A percentile compares a stretch with the other conserved stretches of the same genome.
Evolutionary conservation across 2,113 vertebrate species (phyloP).

Genomic region (chimpanzee (Pan troglodytes)): NHGRI_mPanTro3-v2.1_pri NC_072412.2:104927001-104927500

Average conservation of each 20-base stretch:
- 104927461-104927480: background rate
- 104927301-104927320: background rate
- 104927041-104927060: slow-evolving; percentile 9
- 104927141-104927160: background rate
- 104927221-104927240: background rate
- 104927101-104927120: background rate
- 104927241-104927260: background rate
- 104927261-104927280: background rate
- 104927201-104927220: background rate
- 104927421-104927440: background rate
- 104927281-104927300: background rate
- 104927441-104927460: background rate
- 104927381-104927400: slow-evolving; percentile 14
- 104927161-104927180: background rate
- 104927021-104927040: background rate
- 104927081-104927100: background rate
- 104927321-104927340: slow-evolving; percentile 17
- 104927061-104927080: background rate
- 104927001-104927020: background rate
- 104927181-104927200: background rate
- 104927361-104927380: background rate
- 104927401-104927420: background rate
- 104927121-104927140: background rate
- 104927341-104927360: background rate
- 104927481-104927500: background rate